Evolutionary conservation across 1,140 invertebrate genomes (phyloP).

Genomic region (Drosophila ohnishii): DNA sequence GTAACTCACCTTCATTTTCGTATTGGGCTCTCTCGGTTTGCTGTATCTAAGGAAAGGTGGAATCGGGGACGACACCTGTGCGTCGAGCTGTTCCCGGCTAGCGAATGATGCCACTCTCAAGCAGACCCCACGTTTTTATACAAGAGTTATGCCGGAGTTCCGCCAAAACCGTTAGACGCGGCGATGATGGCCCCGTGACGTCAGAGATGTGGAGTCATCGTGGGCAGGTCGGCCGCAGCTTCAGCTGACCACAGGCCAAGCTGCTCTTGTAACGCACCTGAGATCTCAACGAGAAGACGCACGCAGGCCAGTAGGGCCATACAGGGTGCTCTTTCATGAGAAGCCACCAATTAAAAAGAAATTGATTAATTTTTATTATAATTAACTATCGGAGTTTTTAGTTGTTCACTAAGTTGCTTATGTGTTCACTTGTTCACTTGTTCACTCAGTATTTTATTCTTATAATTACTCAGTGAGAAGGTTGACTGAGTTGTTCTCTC

Average conservation of each 20-base stretch:
- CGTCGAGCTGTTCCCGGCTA: slow-evolving; percentile 52
- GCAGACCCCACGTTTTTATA: slow-evolving; percentile 66
- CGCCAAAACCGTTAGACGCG: slow-evolving; percentile 50
- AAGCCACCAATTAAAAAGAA: neutral
- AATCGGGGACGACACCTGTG: slow-evolving; percentile 44
- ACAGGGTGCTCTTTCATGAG: slow-evolving; percentile 14
- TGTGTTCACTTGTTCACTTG: neutral
- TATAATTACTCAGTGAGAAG: no score
- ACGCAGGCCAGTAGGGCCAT: neutral
- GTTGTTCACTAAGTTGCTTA: neutral
- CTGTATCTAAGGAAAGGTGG: slow-evolving; percentile 2
- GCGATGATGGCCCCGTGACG: slow-evolving; percentile 27
- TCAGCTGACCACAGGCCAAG: slow-evolving; percentile 6
- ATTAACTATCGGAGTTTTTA: neutral
- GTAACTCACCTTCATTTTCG: slow-evolving; percentile 71
- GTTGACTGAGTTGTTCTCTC: neutral
- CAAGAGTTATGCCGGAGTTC: slow-evolving; percentile 41
- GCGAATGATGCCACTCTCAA: slow-evolving; percentile 69
- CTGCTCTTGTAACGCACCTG: slow-evolving; percentile 56
- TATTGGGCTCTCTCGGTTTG: slow-evolving; percentile 8
- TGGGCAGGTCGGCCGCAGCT: slow-evolving; percentile 8
- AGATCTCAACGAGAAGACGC: slow-evolving; percentile 26
- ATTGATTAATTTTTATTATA: neutral
- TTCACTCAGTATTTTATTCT: neutral
- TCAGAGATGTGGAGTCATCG: slow-evolving; percentile 39